Evolutionary conservation across 2,888 invertebrate species (phyloP).

Genomic region (Acrobasis consociella): DNA sequence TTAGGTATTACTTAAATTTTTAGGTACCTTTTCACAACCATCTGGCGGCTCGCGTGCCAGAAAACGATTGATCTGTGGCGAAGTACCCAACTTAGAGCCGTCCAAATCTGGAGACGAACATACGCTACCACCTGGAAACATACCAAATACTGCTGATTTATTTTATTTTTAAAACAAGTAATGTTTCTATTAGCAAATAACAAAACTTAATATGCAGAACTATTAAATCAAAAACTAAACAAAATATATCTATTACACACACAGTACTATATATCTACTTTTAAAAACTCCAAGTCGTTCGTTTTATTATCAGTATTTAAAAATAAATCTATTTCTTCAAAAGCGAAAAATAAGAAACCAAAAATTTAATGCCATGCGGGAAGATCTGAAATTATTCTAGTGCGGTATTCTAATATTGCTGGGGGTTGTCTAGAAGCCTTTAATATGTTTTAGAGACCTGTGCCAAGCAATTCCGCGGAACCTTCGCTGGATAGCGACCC

Average conservation of each 20-base stretch:
- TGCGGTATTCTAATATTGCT: constrained; percentile 24
- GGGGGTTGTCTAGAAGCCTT: constrained; percentile 32
- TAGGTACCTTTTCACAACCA: constrained; percentile 90
- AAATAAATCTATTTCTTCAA: neutral
- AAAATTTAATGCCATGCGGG: constrained; percentile 46
- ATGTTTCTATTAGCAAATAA: neutral
- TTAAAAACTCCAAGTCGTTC: neutral
- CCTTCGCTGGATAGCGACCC: constrained; percentile 83
- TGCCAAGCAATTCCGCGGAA: constrained; percentile 84
- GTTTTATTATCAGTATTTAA: neutral
- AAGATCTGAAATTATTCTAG: constrained; percentile 43
- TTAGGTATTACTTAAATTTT: neutral
- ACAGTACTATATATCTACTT: neutral
- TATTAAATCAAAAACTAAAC: neutral
- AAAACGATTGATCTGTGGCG: constrained; percentile 93
- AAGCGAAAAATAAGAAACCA: constrained; percentile 30
- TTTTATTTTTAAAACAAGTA: constrained; percentile 8
- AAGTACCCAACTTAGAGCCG: constrained; percentile 87
- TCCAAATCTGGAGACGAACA: constrained; percentile 90
- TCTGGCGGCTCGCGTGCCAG: constrained; percentile 94
- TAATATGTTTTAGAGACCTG: constrained; percentile 67
- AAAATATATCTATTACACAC: constrained; percentile 6
- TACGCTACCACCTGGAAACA: constrained; percentile 86
- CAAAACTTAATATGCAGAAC: neutral
- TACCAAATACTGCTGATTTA: constrained; percentile 9